A percentile compares a stretch with the other conserved stretches of the same genome.
Conservation (phyloP, 2,888 invertebrate species). For the Teleogryllus oceanicus region DNA sequence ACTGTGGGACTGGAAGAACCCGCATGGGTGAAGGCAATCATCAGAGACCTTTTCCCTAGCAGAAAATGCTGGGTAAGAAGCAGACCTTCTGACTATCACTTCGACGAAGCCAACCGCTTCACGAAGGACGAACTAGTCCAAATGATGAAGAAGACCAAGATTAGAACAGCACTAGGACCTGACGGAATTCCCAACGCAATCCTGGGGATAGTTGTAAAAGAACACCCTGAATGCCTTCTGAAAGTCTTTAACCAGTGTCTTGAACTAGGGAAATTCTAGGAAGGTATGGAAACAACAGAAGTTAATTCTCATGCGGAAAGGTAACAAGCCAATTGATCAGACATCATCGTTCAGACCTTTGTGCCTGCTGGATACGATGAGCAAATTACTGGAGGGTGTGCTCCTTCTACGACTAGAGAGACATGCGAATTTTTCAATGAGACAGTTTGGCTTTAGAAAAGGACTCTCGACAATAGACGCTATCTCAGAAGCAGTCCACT, state of each 20-base stretch:
- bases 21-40: neutral
- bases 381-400: neutral
- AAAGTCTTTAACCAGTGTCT: neutral
- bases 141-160: neutral
- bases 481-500: neutral
- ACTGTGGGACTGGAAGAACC: too few species aligned
- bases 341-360: neutral
- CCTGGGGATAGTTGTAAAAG: neutral
- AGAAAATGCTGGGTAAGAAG: neutral
- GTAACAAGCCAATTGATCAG: neutral
- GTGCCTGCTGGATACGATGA: neutral
- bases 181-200: neutral
- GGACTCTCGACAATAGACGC: neutral
- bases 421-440: neutral
- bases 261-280: neutral
- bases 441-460: neutral
- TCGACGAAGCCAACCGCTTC: neutral
- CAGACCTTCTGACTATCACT: neutral
- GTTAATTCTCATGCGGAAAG: neutral
- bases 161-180: neutral
- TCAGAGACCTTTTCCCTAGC: neutral
- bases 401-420: neutral
- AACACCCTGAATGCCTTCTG: neutral
- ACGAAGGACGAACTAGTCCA: neutral
- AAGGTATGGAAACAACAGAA: neutral